Evolutionary conservation across 1,140 invertebrate species (phyloP), one percentile per base, ranked within the genome.

Genomic region (Carposina sasakii): DNA sequence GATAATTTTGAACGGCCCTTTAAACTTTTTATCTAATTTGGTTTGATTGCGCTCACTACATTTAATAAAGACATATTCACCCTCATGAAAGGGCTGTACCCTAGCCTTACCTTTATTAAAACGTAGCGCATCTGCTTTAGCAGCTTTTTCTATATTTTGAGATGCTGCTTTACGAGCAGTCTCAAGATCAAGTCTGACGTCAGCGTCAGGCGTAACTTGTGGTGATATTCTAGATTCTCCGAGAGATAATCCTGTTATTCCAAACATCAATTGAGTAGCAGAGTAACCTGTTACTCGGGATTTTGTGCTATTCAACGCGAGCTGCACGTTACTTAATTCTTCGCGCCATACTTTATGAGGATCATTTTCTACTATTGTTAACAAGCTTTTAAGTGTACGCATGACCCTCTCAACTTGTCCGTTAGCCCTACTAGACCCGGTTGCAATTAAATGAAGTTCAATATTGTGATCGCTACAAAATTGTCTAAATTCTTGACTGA

Each of bases 361-460:
- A n/a, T n/a, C n/a, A 31, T 48, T 55, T 42, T 60, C 57, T 24
- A 49, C 30, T 0, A 55, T 55, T 2, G 47, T 52, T 0, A 55
- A 28, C 8, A 52, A 19, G 20, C 26, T 24, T 37, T 60, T 56
- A 0, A 60, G 21, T 0, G 54, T 56, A 2, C 47, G 56, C 51
- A 53, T 58, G 3, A 53, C 39, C 5, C 48, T 26, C 17, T 55
- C 48, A 0, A 55, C 53, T 19, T 50, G 53, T 2, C 56, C 56
- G 10, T 58, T 53, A 9, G 56, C 51, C 33, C 56, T 58, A 34
- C 42, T 34, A 2, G 47, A 36, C 0, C 56, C 56, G 0, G 51
- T 50, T 12, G 56, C 55, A 19, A 57, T 52, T 3, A 57, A 8
- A 26, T 57, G 54, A 17, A 57, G 40, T 12, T 52, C 46, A 16